A percentile compares a stretch with the other conserved stretches of the same genome.
phyloP scores from a whole-genome alignment of 2,113 vertebrate genomes.

The Sitta europaea region DNA sequence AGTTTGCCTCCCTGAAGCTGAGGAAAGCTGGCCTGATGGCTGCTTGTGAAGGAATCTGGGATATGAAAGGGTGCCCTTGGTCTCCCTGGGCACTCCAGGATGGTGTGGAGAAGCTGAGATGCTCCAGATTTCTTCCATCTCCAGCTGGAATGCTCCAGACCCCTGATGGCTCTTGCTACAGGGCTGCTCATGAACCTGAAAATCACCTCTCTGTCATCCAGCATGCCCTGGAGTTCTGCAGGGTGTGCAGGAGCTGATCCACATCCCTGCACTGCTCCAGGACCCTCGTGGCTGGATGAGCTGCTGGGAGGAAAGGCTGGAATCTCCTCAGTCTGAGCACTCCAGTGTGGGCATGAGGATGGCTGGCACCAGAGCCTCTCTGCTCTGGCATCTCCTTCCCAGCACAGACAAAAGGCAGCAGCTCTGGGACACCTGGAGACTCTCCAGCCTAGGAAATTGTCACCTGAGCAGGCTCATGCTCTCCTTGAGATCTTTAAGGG shows the following conservation, averaged over 20 bases:
- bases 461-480: background rate
- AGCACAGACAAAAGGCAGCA: background rate
- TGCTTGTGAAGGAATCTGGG: background rate
- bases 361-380: background rate
- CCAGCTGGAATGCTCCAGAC: too few relatives aligned
- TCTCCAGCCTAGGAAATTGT: background rate
- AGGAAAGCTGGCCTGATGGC: background rate
- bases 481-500: background rate
- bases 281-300: background rate
- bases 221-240: background rate
- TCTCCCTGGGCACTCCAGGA: background rate
- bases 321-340: background rate
- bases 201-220: background rate
- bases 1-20: background rate
- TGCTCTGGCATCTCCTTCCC: background rate
- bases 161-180: background rate
- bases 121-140: too few relatives aligned
- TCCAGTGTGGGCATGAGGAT: background rate
- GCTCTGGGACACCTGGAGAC: background rate
- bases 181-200: background rate
- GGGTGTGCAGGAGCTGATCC: background rate
- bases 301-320: background rate
- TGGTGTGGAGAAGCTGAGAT: background rate
- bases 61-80: background rate
- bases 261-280: background rate